These are phyloP conservation scores for Vanessa tameamea DNA, from an alignment of 1,140 invertebrate species.

Conservation along the genomic window DNA sequence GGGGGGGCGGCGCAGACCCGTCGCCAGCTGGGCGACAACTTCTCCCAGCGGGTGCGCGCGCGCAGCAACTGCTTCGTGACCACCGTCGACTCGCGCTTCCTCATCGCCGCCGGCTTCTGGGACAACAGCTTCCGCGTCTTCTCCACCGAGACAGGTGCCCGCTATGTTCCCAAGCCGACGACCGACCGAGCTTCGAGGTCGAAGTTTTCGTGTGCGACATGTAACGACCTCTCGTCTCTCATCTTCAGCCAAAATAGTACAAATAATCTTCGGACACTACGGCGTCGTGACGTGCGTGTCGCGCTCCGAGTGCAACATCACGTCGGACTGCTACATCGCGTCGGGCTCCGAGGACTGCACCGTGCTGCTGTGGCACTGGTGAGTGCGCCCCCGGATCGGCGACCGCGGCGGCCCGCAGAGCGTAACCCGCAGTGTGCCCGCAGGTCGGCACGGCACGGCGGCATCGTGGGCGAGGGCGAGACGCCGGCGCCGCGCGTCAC, in stretches of 20 bases:
- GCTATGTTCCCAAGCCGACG: not conserved
- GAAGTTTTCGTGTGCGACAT: not conserved
- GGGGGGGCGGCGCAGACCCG: slow-evolving; percentile 80
- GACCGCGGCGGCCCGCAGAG: slow-evolving; percentile 95
- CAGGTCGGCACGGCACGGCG: slow-evolving; percentile 91
- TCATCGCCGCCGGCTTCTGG: slow-evolving; percentile 99
- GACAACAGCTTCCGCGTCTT: slow-evolving; percentile 99
- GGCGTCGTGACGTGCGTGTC: slow-evolving; percentile 98
- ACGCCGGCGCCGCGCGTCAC: slow-evolving; percentile 96
- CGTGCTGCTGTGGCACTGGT: slow-evolving; percentile 99
- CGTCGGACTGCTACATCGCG: slow-evolving; percentile 98
- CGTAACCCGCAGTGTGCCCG: slow-evolving; percentile 84
- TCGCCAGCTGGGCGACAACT: slow-evolving; percentile 97
- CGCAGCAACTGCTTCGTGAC: slow-evolving; percentile 97
- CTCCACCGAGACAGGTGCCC: slow-evolving; percentile 94
- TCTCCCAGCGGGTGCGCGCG: slow-evolving; percentile 96
- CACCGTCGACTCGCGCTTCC: slow-evolving; percentile 96
- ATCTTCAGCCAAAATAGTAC: slow-evolving; percentile 94
- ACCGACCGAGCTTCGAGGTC: not conserved
- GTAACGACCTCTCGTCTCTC: slow-evolving; percentile 7
- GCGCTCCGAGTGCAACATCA: slow-evolving; percentile 98
- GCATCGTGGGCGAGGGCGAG: slow-evolving; percentile 97
- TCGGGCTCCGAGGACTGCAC: slow-evolving; percentile 99
- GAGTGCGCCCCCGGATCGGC: slow-evolving; percentile 82
- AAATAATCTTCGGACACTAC: slow-evolving; percentile 99